Evolutionary conservation across 1,140 invertebrate genomes (phyloP).

Genomic region (Penaeus vannamei): DNA sequence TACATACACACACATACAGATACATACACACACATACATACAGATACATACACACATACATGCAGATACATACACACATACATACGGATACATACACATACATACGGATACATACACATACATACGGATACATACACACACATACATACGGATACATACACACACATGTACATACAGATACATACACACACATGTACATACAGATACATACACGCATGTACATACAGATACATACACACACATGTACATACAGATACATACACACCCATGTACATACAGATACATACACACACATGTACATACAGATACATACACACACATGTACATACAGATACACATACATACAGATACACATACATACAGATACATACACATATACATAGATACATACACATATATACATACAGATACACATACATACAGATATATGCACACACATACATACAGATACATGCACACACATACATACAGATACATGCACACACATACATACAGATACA

Average conservation of each 20-base stretch:
- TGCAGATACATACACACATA: neutral
- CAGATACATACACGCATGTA: constrained; percentile 19
- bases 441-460: too few relatives aligned
- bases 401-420: too few relatives aligned
- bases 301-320: too few relatives aligned
- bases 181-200: constrained; percentile 40
- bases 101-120: neutral
- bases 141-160: neutral
- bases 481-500: too few relatives aligned
- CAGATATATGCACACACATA: too few relatives aligned
- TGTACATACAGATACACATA: too few relatives aligned
- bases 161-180: constrained; percentile 4
- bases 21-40: neutral
- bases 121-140: neutral
- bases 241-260: neutral
- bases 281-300: too few relatives aligned
- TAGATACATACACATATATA: too few relatives aligned
- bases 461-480: too few relatives aligned
- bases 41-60: neutral
- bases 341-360: too few relatives aligned
- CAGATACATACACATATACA: too few relatives aligned
- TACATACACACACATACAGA: neutral
- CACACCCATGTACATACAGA: neutral
- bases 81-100: neutral
- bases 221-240: neutral